phyloP scores from a whole-genome alignment of 1,140 invertebrate species.

The Aricia agestis region DNA sequence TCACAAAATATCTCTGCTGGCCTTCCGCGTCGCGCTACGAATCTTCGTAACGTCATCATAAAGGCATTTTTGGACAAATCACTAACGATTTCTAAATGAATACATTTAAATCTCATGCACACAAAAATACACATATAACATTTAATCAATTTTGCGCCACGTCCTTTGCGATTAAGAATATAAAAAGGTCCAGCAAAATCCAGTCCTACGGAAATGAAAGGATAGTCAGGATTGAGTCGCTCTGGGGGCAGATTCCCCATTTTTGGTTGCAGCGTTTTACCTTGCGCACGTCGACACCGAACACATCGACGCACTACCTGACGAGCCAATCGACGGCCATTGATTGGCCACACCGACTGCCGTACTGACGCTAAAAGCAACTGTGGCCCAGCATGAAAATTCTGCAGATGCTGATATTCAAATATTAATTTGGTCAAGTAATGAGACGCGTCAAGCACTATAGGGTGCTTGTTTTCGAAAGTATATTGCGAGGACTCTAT shows the following conservation, averaged over 20 bases:
- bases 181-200: constrained; percentile 33
- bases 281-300: constrained; percentile 22
- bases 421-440: constrained; percentile 28
- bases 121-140: constrained; percentile 38
- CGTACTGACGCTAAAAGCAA: constrained; percentile 26
- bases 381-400: constrained; percentile 32
- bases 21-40: constrained; percentile 17
- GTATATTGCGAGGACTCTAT: constrained; percentile 5
- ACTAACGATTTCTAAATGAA: constrained; percentile 35
- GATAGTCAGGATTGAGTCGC: constrained; percentile 26
- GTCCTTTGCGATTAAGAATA: constrained; percentile 33
- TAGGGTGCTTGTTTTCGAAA: constrained; percentile 22
- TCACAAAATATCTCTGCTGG: constrained; percentile 21
- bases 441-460: constrained; percentile 27
- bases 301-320: constrained; percentile 30
- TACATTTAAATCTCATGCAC: constrained; percentile 35
- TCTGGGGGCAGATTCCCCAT: constrained; percentile 34
- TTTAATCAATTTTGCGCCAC: constrained; percentile 28
- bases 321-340: constrained; percentile 15
- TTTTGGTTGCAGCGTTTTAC: constrained; percentile 29
- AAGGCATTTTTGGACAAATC: constrained; percentile 35
- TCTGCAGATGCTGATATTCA: constrained; percentile 25
- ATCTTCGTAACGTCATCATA: constrained; percentile 29
- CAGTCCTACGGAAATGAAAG: constrained; percentile 28
- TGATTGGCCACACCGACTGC: constrained; percentile 28